phyloP scores from a whole-genome alignment of 2,113 vertebrate species.

The Sorex araneus region DNA sequence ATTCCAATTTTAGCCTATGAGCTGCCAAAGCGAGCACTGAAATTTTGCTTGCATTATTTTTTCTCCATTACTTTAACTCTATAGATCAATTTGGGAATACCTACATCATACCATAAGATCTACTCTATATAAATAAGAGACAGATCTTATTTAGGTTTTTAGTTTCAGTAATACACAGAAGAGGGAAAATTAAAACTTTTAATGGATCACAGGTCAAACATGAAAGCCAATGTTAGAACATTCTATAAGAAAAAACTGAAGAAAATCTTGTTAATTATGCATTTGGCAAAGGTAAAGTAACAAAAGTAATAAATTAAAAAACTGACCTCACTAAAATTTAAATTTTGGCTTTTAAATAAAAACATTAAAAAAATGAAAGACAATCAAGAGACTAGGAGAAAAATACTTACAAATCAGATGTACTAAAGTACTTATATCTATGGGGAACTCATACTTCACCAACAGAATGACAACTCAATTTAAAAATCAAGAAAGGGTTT shows the following conservation, averaged over 20 bases:
- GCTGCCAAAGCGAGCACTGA: no score
- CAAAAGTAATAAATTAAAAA: background rate
- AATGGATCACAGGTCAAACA: background rate
- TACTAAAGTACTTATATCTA: background rate
- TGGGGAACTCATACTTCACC: background rate
- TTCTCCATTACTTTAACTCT: background rate
- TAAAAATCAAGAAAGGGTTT: background rate
- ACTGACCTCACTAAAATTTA: background rate
- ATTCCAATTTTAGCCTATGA: no score
- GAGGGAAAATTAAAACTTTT: background rate
- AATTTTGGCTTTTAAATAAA: slow-evolving; percentile 29
- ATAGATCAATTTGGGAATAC: background rate
- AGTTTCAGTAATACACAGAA: background rate
- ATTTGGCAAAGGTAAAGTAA: background rate
- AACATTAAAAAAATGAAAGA: slow-evolving; percentile 3
- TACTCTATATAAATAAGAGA: background rate
- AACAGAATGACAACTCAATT: background rate
- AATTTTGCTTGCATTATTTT: background rate
- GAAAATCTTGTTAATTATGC: background rate
- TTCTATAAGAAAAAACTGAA: background rate
- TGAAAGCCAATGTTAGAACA: background rate
- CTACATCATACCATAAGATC: background rate
- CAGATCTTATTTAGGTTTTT: background rate
- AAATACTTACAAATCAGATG: background rate
- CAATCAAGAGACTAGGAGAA: background rate